A percentile compares a stretch with the other conserved stretches of the same genome.
These are phyloP conservation scores for Pempheris klunzingeri DNA, from an alignment of 2,797 vertebrate species.

Conservation along the genomic window DNA sequence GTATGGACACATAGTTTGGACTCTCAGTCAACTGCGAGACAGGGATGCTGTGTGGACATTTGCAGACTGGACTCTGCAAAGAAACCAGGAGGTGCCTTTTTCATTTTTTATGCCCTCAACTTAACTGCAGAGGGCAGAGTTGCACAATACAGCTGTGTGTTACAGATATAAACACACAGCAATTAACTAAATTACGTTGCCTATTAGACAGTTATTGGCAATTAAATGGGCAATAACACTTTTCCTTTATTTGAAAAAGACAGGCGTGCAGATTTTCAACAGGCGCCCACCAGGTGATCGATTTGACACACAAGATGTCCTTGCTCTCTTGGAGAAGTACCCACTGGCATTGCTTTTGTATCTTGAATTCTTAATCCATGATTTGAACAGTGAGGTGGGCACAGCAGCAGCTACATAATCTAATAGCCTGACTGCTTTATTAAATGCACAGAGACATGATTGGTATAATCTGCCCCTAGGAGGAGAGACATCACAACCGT, in stretches of 20 bases:
- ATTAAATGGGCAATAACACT: constrained; percentile 26
- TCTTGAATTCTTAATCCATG: constrained; percentile 79
- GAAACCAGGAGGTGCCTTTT: constrained; percentile 75
- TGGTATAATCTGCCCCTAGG: constrained; percentile 66
- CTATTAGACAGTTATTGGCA: constrained; percentile 12
- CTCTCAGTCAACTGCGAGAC: constrained; percentile 70
- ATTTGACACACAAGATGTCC: constrained; percentile 62
- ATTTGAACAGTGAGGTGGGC: constrained; percentile 76
- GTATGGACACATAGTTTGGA: constrained; percentile 73
- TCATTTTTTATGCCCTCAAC: constrained; percentile 5
- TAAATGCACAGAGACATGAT: constrained; percentile 44
- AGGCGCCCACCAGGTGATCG: constrained; percentile 54
- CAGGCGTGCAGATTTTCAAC: constrained; percentile 80
- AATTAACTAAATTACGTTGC: constrained; percentile 1
- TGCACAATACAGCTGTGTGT: constrained; percentile 44
- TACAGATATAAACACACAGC: neutral
- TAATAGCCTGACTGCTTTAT: constrained; percentile 37
- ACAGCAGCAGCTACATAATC: constrained; percentile 21
- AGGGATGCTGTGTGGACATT: constrained; percentile 76
- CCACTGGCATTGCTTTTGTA: constrained; percentile 72
- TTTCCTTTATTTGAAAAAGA: constrained; percentile 63
- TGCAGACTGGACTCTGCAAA: constrained; percentile 80
- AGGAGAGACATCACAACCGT: constrained; percentile 76
- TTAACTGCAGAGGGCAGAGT: constrained; percentile 78
- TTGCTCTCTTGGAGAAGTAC: constrained; percentile 72